Base-by-base conservation (phyloP, 2,113 vertebrate species). In the Empidonax traillii region DNA sequence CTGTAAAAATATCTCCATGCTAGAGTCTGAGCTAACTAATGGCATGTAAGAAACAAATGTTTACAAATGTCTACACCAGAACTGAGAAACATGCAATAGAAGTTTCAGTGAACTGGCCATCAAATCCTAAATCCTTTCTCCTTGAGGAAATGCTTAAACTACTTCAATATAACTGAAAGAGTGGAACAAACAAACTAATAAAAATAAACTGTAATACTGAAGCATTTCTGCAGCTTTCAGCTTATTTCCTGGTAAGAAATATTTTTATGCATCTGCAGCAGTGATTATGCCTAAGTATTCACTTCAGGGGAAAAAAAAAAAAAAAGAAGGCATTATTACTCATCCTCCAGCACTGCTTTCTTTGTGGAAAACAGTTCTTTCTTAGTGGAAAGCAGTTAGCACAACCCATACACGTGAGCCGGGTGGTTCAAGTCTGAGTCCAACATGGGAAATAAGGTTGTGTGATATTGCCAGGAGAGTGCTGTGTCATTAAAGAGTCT, bases 1-100 rank as follows among this genome's bases (percentile, higher is more conserved):
- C 30, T 39, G 53, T 71, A 84, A 88, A 90, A 89, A 74, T 81
- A 74, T 46, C 61, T 85, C 39, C 35, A 4, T 71, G 31, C 4
- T 33, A 44, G 56, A 61, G 30, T 49, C 12, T 56, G 66, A 56
- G 51, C 22, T 77, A 53, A 86, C 35, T 1, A 3, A 44, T 52
- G 44, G 19, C 53, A 89, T 90, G 22, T 43, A 49, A 69, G 80
- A 90, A 94, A 85, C 44, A 88, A 92, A 89, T 33, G 37, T 79
- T 94, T 91, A 56, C 65, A 85, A 67, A 41, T 2, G 7, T 69
- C 77, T 73, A 58, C 81, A 63, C 15, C 31, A 85, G 84, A 84
- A 79, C 82, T 92, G 63, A 78, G 53, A 66, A 85, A 79, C 23
- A 33, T 20, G 15, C 0, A 27, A 74, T 33, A 82, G 24, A 53